These are phyloP conservation scores for Pilophorus perplexus DNA, from an alignment of 2,888 invertebrate genomes.

Conservation along the genomic window DNA sequence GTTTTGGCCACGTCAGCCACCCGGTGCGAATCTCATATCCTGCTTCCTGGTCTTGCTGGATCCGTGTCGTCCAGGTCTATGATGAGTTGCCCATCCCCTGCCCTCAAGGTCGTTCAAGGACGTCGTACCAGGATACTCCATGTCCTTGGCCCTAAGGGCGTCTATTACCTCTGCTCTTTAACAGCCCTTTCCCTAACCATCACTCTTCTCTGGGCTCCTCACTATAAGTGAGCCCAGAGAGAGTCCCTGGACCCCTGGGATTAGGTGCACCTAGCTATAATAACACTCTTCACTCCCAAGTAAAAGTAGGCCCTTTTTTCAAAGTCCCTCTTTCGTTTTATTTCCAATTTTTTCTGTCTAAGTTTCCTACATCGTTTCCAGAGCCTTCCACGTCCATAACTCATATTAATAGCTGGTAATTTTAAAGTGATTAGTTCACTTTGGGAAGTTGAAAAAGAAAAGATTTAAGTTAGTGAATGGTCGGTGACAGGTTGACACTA, in stretches of 20 bases:
- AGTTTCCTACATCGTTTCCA: background rate
- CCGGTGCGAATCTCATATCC: too few species aligned
- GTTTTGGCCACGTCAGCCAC: too few species aligned
- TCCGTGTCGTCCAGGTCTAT: too few species aligned
- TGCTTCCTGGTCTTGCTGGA: too few species aligned
- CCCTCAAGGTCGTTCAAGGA: conserved; percentile 35
- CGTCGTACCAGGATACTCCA: conserved; percentile 28
- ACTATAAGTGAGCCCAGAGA: conserved; percentile 3
- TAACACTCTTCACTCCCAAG: conserved; percentile 22
- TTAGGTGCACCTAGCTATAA: conserved; percentile 22
- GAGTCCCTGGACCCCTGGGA: conserved; percentile 17
- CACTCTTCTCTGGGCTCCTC: conserved; percentile 10
- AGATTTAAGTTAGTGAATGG: conserved; percentile 13
- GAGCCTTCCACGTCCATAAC: conserved; percentile 11
- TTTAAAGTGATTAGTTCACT: conserved; percentile 19
- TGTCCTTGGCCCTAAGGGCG: conserved; percentile 34
- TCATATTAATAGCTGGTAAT: conserved; percentile 35
- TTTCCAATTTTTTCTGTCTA: conserved; percentile 6
- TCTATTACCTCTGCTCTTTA: conserved; percentile 32
- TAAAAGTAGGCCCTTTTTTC: conserved; percentile 31
- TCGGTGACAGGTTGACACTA: conserved; percentile 30
- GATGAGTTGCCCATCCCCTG: too few species aligned
- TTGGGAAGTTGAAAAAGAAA: background rate
- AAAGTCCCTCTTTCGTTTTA: background rate
- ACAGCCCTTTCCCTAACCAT: conserved; percentile 30